Percentiles rank a stretch among this genome's conserved stretches.
These are phyloP conservation scores for Coluber constrictor DNA, from an alignment of 2,797 vertebrate species.

Conservation along the genomic window DNA sequence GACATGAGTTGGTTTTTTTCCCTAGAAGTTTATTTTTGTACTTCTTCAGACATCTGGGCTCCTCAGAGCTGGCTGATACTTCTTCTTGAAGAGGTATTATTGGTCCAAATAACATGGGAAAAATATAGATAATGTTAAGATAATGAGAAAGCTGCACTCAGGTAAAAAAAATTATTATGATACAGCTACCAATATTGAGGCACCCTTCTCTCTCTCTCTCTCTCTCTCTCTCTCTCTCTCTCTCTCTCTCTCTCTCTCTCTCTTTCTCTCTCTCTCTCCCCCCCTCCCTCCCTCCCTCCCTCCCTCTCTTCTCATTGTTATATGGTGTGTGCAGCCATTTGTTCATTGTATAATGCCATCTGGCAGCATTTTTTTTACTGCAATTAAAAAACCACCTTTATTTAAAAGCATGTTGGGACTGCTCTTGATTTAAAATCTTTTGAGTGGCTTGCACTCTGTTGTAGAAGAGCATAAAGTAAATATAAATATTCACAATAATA, in stretches of 20 bases:
- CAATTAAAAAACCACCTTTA: neutral
- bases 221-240: too few species aligned
- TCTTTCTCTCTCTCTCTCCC: too few species aligned
- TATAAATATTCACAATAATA: neutral
- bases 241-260: too few species aligned
- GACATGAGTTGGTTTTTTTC: neutral
- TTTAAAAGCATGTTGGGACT: neutral
- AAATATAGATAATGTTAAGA: neutral
- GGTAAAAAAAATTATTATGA: neutral
- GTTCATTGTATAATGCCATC: neutral
- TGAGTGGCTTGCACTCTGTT: neutral
- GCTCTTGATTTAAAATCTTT: neutral
- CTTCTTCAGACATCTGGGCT: neutral
- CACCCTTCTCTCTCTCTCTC: neutral
- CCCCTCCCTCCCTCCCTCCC: accelerated
- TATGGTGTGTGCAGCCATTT: neutral
- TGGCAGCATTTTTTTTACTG: neutral
- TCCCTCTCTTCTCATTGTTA: neutral
- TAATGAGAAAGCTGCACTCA: neutral
- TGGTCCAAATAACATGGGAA: neutral
- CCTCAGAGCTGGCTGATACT: neutral
- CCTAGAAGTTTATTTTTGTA: neutral
- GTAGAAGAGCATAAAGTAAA: neutral
- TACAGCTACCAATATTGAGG: neutral
- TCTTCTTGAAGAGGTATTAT: neutral